Evolutionary conservation across 2,797 vertebrate species (phyloP), one percentile per base, ranked within the genome.

Genomic region (Myotis vivesi): DNA sequence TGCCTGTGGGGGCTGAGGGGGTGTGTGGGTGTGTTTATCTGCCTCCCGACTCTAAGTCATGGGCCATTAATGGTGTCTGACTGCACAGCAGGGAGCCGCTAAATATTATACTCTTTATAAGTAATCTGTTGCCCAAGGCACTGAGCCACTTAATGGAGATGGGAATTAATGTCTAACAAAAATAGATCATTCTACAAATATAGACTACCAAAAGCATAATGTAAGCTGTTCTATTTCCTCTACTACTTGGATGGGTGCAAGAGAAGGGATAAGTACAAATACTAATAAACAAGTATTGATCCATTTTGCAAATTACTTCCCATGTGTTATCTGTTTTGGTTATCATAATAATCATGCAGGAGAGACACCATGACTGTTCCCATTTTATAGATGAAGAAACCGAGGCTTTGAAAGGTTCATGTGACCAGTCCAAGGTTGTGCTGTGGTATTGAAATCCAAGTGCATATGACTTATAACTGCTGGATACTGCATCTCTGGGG

Each of bases 161-260:
- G 97, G 92, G 92, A 98, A 98, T 98, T 98, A 98, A 98, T 98
- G 96, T 98, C 95, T 98, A 98, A 98, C 98, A 97, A 94, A 97
- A 97, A 98, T 96, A 96, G 96, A 94, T 97, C 87, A 87, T 94
- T 97, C 90, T 95, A 94, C 92, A 94, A 97, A 96, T 94, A 95
- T 89, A 96, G 83, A 87, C 87, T 89, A 75, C 92, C 72, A 95
- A 93, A 94, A 96, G 94, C 96, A 94, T 93, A 95, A 95, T 71
- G 93, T 82, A 95, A 95, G 69, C 41, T 81, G 36, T 69, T 92
- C 62, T 83, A 16, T 93, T 97, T 93, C 57, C 69, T 92, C 75
- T 41, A n/a, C 68, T 73, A 55, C 82, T 90, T 38, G 20, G 15
- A 55, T 69, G 36, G 6, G 23, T 38, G 6, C 8, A 33, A 88